A percentile compares a stretch with the other conserved stretches of the same genome.
Evolutionary conservation across 92 coral and sea anemone genomes (phyloP).

Genomic region (Pocillopora grandis): DNA sequence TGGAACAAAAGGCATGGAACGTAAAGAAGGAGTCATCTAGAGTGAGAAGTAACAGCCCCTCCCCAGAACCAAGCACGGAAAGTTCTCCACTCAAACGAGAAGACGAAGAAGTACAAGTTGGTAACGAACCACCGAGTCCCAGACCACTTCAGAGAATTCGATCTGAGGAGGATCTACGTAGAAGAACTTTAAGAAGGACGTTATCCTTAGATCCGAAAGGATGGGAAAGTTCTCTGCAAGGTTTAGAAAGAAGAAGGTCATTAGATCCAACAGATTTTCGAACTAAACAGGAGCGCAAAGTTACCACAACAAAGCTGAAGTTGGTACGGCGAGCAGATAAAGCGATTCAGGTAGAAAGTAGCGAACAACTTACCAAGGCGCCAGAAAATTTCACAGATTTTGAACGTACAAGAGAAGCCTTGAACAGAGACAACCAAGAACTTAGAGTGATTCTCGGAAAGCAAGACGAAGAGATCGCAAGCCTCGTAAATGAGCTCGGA

Average conservation of each 20-base stretch:
- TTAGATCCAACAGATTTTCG: conserved; percentile 1
- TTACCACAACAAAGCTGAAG: conserved; percentile 28
- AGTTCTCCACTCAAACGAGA: neutral
- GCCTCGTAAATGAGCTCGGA: neutral
- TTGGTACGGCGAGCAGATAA: conserved; percentile 15
- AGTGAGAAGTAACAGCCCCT: neutral
- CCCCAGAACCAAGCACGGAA: neutral
- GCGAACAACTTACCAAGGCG: neutral
- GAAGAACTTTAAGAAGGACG: neutral
- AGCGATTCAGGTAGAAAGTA: conserved; percentile 7
- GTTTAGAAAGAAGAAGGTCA: neutral
- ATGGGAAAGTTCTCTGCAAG: neutral
- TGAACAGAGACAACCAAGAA: conserved; percentile 17
- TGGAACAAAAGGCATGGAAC: conserved; percentile 3
- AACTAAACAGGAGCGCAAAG: conserved; percentile 5
- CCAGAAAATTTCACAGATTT: neutral
- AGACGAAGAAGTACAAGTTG: conserved; percentile 23
- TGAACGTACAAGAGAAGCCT: neutral
- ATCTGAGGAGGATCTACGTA: neutral
- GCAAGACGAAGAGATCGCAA: neutral
- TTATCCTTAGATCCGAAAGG: neutral
- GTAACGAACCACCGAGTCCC: conserved; percentile 11
- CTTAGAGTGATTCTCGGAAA: neutral
- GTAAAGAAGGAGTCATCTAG: neutral
- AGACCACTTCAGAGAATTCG: neutral